Evolutionary conservation across 2,888 invertebrate genomes (phyloP).

Genomic region (Theretra japonica): DNA sequence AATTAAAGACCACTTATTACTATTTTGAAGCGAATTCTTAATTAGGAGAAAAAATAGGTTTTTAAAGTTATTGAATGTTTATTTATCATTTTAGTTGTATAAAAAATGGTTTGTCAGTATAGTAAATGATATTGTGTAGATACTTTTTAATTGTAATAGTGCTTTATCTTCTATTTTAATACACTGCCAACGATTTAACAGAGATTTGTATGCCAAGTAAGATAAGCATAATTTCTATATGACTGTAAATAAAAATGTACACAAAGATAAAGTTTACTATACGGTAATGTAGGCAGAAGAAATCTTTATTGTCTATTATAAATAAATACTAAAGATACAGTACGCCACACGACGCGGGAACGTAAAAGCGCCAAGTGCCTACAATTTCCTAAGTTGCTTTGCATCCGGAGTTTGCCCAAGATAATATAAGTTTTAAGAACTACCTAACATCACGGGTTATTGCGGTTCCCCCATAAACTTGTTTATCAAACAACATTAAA

Average conservation of each 20-base stretch:
- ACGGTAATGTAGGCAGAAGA: neutral
- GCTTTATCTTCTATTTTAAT: too few relatives aligned
- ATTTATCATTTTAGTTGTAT: too few relatives aligned
- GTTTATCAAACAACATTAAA: conserved; percentile 16
- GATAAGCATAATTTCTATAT: neutral
- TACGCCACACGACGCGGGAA: neutral
- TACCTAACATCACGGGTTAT: neutral
- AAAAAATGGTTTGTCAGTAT: too few relatives aligned
- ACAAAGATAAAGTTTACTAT: neutral
- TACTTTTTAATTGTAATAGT: too few relatives aligned
- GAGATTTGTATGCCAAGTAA: too few relatives aligned
- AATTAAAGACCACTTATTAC: too few relatives aligned
- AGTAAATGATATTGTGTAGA: too few relatives aligned
- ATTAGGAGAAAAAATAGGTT: too few relatives aligned
- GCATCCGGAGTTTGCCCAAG: neutral
- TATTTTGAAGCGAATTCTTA: too few relatives aligned
- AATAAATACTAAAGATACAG: neutral
- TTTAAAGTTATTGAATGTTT: too few relatives aligned
- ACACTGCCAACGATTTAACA: too few relatives aligned
- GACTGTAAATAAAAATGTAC: neutral
- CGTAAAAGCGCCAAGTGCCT: neutral
- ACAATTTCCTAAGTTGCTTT: neutral
- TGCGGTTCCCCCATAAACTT: neutral
- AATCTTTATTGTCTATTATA: conserved; percentile 1
- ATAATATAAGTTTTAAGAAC: neutral